Base-by-base conservation (phyloP, 2,888 invertebrate genomes). In the Brachycybe producta region DNA sequence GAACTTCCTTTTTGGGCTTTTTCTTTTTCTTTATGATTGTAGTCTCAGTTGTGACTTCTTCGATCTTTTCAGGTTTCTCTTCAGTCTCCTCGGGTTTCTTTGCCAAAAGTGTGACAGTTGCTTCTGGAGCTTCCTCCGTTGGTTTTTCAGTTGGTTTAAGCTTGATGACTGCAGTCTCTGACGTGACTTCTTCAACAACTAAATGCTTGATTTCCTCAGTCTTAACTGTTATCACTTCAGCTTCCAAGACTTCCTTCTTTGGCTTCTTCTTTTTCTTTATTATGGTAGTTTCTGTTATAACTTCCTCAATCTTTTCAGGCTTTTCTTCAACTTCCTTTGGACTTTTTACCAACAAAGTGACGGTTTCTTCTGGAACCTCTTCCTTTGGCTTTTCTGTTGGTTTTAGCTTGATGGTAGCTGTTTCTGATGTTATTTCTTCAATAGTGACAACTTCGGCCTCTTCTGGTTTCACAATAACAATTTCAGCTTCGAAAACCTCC, bases 391-490 rank as follows among this genome's bases (percentile, higher is more conserved):
- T 26, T n/a, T 49, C 51, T 15, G 15, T 46, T 3, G 23, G 5
- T 2, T 46, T 51, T 42, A 50, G 49, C 3, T 21, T 17, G 34
- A 55, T 36, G 21, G 49, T 40, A 17, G 52, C 15, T 2, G 50
- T 49, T 7, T 48, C 32, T 40, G 36, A 19, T n/a, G 5, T 13
- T 19, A 15, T 48, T 28, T 48, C 40, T 19, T 47, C 21, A 17
- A 36, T 15, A 13, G 49, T 19, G 27, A 32, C 43, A 35, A 40
- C 41, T 8, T 27, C 40, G n/a, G 52, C 48, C 27, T 26, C 43
- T 11, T 34, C 35, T 21, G 46, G 32, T 46, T 52, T 51, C 17
- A 34, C 7, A 3, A 30, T 5, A 23, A 28, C 21, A 2, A 15
- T 23, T 2, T 44, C 47, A 15, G 39, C 43, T 17, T 28, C 17